Evolutionary conservation across 92 coral and sea anemone species (phyloP).

Genomic region (Porites lobata): DNA sequence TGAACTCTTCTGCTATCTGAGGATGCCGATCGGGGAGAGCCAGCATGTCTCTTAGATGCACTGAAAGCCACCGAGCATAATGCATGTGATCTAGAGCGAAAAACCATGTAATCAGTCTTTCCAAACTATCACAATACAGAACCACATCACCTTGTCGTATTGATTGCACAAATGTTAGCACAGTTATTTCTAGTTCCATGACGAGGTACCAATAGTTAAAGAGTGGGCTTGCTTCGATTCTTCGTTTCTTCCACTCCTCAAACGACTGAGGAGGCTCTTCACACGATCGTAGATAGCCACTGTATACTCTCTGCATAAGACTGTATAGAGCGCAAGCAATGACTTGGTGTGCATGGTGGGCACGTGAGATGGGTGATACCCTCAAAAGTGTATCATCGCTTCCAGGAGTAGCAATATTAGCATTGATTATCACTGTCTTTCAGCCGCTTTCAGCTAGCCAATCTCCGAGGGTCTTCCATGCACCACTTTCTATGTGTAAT

Average conservation of each 20-base stretch:
- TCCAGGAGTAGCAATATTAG: no score
- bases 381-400: no score
- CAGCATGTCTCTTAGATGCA: neutral
- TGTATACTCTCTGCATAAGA: neutral
- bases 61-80: neutral
- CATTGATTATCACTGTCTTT: neutral
- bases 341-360: neutral
- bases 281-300: no score
- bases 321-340: neutral
- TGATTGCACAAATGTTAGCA: neutral
- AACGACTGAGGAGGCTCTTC: no score
- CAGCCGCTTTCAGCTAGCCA: neutral
- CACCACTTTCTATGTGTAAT: conserved; percentile 18
- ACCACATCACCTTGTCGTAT: neutral
- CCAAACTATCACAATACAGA: neutral
- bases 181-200: neutral
- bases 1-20: neutral
- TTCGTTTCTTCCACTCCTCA: neutral
- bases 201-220: neutral
- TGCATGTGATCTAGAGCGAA: neutral
- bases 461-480: conserved; percentile 25
- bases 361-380: neutral
- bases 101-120: neutral
- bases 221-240: neutral
- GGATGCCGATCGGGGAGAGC: neutral